Evolutionary conservation across 2,888 invertebrate genomes (phyloP), one percentile per base, ranked within the genome.

Genomic region (Drosophila kanekoi): DNA sequence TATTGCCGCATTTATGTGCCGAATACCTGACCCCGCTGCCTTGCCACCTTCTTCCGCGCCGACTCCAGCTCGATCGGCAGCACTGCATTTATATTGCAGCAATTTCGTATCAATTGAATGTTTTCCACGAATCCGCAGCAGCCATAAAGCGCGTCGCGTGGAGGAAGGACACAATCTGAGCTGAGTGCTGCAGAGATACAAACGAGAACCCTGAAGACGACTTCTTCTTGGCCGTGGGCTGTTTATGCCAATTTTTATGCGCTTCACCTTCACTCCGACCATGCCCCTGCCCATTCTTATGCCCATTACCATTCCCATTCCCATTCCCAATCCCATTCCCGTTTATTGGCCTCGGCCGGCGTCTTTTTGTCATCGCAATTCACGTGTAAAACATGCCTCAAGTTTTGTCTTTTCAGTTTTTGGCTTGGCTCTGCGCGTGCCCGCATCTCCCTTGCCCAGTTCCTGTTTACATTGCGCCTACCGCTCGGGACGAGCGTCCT

Each of bases 71-170:
- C 81, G 84, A 88, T 86, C 86, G 88, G 81, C 89, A 89, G 86
- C 86, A 81, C 52, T 86, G 79, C 70, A 58, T 84, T 86, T 89
- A 86, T 86, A 86, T 86, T 88, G 87, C 86, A 80, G 89, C 89
- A 89, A 89, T 89, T 86, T 86, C 68, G 79, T 72, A 88, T 86
- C 88, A 89, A 89, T 86, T 89, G 79, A 89, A 76, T 54, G 63
- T 72, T 59, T 89, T 86, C 89, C 87, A 88, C 85, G 85, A 86
- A 88, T 70, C 63, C 56, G 48, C 77, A 57, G 60, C 57, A 45
- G 49, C 63, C 87, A 84, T 89, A 87, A 89, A 89, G 64, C 69
- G 76, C 87, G 88, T 85, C 87, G 84, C 84, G 89, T 84, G 88
- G 62, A 68, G 66, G 59, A 78, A 71, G 80, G 67, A 72, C 78